Evolutionary conservation across 1,140 invertebrate genomes (phyloP), one percentile per base, ranked within the genome.

Genomic region (Eciton burchellii): DNA sequence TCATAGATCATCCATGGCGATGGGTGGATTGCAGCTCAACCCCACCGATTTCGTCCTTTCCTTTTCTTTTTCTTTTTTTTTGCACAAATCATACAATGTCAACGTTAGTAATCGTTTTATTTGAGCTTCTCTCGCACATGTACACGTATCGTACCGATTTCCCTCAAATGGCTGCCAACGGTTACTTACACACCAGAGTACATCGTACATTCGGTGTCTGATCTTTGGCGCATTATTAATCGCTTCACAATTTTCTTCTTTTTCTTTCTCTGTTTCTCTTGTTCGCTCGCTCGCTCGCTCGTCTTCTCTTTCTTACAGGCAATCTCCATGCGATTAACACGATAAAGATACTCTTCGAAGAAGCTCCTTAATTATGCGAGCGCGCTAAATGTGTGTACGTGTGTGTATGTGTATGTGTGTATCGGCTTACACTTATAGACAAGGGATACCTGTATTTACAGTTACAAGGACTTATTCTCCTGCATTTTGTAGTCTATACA

Each of bases 381-480:
- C 90, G 89, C 88, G 81, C 89, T 89, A 88, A 88, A 89, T 88
- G 35, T 35, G 35, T 35, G 35, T 35, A n/a, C 6, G 35, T 35
- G 35, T 35, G 35, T 35, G 35, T 35, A 6, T 35, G 35, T 35
- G 35, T 35, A 6, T 35, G 35, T 35, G 35, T 35, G 35, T 35
- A 89, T 92, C 83, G 88, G 90, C 89, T 92, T 92, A 93, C 77
- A 82, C 63, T 83, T 90, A 90, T 35, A 35, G 35, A 35, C 35
- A 6, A 35, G 35, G 91, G 90, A 89, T 92, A 92, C 91, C 84
- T 84, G 85, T 94, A 94, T 94, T 87, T 94, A 94, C 93, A 93
- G 87, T n/a, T n/a, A 91, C 89, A 35, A 91, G 92, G 92, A 88
- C 91, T 92, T 92, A 60, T 81, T 89, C 86, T 88, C 70, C 3